phyloP scores from a whole-genome alignment of 2,888 invertebrate species.

The Drosophila siamana region DNA sequence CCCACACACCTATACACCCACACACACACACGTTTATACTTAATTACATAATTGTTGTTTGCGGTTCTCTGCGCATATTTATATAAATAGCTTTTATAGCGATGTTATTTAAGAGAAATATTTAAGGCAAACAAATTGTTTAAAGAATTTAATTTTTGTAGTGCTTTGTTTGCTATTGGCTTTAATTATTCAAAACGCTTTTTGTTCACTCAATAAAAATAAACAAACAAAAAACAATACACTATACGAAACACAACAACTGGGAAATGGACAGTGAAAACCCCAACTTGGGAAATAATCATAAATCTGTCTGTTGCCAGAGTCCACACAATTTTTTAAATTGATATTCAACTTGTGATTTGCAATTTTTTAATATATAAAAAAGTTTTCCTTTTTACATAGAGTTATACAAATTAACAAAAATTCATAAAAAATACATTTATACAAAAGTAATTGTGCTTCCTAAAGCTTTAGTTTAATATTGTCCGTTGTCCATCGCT shows the following conservation, averaged over 20 bases:
- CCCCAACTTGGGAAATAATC: background rate
- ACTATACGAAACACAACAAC: constrained; percentile 12
- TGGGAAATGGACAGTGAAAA: background rate
- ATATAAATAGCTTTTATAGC: constrained; percentile 75
- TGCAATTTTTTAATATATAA: constrained; percentile 71
- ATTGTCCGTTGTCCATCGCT: constrained; percentile 84
- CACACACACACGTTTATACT: constrained; percentile 58
- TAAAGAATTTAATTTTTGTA: constrained; percentile 70
- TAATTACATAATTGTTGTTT: constrained; percentile 77
- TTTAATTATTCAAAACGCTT: constrained; percentile 47
- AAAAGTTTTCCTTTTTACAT: constrained; percentile 44
- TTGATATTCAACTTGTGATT: constrained; percentile 83
- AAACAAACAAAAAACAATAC: constrained; percentile 13
- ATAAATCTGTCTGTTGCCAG: constrained; percentile 3
- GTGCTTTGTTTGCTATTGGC: constrained; percentile 73
- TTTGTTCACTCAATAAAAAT: constrained; percentile 71
- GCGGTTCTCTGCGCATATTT: constrained; percentile 64
- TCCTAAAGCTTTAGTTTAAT: constrained; percentile 81
- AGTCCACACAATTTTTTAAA: constrained; percentile 37
- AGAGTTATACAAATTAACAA: constrained; percentile 49
- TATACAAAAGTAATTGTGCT: constrained; percentile 44
- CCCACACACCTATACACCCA: constrained; percentile 24
- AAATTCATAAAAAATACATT: constrained; percentile 55
- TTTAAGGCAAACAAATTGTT: constrained; percentile 72
- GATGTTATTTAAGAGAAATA: constrained; percentile 67